Evolutionary conservation across 2,113 vertebrate genomes (phyloP), one percentile per base, ranked within the genome.

Genomic region (Istiophorus platypterus): DNA sequence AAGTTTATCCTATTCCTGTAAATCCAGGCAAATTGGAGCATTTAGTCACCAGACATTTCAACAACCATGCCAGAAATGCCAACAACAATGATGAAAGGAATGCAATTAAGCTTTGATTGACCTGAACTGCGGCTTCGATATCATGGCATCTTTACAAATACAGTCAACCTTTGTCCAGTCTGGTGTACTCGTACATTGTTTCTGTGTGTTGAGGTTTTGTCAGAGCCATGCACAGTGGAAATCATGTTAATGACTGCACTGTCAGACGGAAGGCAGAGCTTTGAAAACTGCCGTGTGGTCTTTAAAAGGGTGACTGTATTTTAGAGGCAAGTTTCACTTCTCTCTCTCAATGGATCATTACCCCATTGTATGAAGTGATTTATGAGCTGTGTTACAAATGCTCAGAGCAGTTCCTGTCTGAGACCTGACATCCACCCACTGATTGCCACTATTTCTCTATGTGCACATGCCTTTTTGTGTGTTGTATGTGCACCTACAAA

Each of bases 371-470:
- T 42, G 47, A 63, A 63, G 73, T 91, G 87, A 93, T 91, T 93
- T 89, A 90, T 88, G 80, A 74, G 58, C 81, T 71, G 52, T 31
- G 17, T 66, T 82, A 63, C 69, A 70, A 67, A 87, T 74, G 82
- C 85, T 88, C 58, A 75, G 75, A 86, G 83, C 78, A 82, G 78
- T 90, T 91, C 86, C 88, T 90, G 85, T 90, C 78, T 79, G 18
- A 41, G 76, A 58, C 57, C 74, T 58, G 75, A 85, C 82, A 88
- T 81, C 88, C 73, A 84, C 81, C 67, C 75, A 78, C 84, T 85
- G 81, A 89, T 89, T 89, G 81, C 85, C 61, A 73, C 70, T 82
- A 41, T 88, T 86, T 85, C 68, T 85, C 72, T 78, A n/a, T 34
- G 70, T 84, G 85, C 59, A 66, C 31, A 37, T 79, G 72, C 58